phyloP scores from a whole-genome alignment of 2,113 vertebrate species.

The Peromyscus leucopus region DNA sequence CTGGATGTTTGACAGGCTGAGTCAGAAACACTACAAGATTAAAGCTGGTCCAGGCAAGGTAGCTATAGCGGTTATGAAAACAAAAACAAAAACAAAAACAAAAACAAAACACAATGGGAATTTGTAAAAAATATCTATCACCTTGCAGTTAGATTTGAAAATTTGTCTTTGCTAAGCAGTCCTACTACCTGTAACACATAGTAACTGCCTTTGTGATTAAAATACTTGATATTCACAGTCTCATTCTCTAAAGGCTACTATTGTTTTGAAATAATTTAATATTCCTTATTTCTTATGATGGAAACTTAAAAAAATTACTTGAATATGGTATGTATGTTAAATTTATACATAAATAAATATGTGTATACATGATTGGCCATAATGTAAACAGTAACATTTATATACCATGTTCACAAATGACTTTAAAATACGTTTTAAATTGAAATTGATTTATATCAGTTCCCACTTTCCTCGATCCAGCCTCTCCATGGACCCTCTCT shows the following conservation, averaged over 20 bases:
- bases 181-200: neutral
- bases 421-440: neutral
- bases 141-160: neutral
- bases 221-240: neutral
- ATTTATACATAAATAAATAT: neutral
- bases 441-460: neutral
- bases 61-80: neutral
- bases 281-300: neutral
- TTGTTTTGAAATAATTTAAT: neutral
- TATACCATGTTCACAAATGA: neutral
- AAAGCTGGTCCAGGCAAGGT: neutral
- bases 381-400: neutral
- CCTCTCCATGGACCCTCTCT: neutral
- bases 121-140: neutral
- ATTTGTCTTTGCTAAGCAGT: neutral
- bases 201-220: too few relatives aligned
- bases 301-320: neutral
- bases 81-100: neutral
- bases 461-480: neutral
- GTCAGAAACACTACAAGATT: neutral
- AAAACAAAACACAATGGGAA: too few relatives aligned
- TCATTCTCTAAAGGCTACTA: too few relatives aligned
- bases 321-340: neutral
- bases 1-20: neutral
- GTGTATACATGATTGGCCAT: neutral